Conservation (phyloP, 2,113 vertebrate species). For the Odocoileus virginianus region DNA sequence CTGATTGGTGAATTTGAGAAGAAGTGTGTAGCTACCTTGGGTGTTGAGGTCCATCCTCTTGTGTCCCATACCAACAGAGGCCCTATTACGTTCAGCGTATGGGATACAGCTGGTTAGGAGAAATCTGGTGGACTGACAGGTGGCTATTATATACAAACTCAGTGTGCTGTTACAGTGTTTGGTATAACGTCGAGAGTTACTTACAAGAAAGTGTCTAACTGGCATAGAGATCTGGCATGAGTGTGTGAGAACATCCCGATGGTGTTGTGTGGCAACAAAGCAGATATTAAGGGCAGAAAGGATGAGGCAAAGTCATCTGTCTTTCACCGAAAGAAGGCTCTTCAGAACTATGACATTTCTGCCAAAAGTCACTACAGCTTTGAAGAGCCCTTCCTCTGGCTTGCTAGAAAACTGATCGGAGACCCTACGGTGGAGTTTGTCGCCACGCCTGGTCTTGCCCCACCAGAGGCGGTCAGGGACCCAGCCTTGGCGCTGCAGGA, state of each 20-base stretch:
- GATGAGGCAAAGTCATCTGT: background rate
- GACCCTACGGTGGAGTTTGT: slow-evolving; percentile 97
- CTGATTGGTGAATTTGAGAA: background rate
- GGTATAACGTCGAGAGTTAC: background rate
- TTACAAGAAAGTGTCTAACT: background rate
- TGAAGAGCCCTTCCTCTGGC: slow-evolving; percentile 99
- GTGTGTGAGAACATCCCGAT: slow-evolving; percentile 87
- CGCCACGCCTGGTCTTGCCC: background rate
- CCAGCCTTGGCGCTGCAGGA: slow-evolving; percentile 93
- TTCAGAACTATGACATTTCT: background rate
- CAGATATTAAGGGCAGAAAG: slow-evolving; percentile 79
- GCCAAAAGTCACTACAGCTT: slow-evolving; percentile 85
- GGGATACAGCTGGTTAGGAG: background rate
- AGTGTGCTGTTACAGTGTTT: background rate
- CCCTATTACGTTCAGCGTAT: background rate
- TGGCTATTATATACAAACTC: background rate
- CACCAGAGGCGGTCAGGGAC: slow-evolving; percentile 87
- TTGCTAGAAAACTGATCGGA: slow-evolving; percentile 95
- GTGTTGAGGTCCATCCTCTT: background rate
- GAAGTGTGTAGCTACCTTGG: background rate
- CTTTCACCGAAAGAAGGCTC: background rate
- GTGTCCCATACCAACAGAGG: background rate
- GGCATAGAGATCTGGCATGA: background rate
- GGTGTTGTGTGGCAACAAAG: slow-evolving; percentile 97
- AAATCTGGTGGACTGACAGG: background rate